These are phyloP conservation scores for Oligia latruncula DNA, from an alignment of 2,888 invertebrate species.

Conservation along the genomic window DNA sequence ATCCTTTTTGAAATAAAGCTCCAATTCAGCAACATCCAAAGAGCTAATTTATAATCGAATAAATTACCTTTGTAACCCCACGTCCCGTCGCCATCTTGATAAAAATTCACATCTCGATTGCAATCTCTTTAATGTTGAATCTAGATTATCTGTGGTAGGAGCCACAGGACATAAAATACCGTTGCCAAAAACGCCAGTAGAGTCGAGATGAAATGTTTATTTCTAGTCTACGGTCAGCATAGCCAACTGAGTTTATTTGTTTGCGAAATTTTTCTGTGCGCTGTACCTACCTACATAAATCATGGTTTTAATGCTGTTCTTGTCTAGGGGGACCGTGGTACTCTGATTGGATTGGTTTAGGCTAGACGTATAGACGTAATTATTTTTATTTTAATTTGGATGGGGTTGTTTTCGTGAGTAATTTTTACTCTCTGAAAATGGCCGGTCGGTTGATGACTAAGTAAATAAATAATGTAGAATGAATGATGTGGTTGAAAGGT, in stretches of 20 bases:
- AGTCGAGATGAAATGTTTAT: slow-evolving; percentile 65
- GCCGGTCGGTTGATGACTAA: background rate
- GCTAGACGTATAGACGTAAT: slow-evolving; percentile 16
- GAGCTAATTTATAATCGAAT: slow-evolving; percentile 31
- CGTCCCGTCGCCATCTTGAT: slow-evolving; percentile 43
- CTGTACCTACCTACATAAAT: slow-evolving; percentile 34
- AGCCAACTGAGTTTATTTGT: slow-evolving; percentile 44
- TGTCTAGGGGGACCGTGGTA: slow-evolving; percentile 17
- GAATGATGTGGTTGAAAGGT: background rate
- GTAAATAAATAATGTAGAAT: background rate
- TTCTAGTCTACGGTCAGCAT: slow-evolving; percentile 51
- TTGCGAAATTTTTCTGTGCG: slow-evolving; percentile 39
- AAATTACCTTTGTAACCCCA: slow-evolving; percentile 50
- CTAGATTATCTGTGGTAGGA: slow-evolving; percentile 55
- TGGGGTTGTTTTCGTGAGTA: background rate
- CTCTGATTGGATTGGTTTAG: slow-evolving; percentile 41
- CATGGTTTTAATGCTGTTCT: slow-evolving; percentile 41
- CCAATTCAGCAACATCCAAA: slow-evolving; percentile 11
- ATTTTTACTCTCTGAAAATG: background rate
- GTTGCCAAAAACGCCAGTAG: slow-evolving; percentile 61
- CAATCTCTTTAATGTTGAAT: slow-evolving; percentile 44
- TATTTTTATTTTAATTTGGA: slow-evolving; percentile 1
- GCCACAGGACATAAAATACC: slow-evolving; percentile 53
- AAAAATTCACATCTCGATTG: slow-evolving; percentile 48
- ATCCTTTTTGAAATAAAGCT: slow-evolving; percentile 33